A percentile compares a stretch with the other conserved stretches of the same genome.
Evolutionary conservation across 2,888 invertebrate genomes (phyloP).

Genomic region (Luperina nickerlii): DNA sequence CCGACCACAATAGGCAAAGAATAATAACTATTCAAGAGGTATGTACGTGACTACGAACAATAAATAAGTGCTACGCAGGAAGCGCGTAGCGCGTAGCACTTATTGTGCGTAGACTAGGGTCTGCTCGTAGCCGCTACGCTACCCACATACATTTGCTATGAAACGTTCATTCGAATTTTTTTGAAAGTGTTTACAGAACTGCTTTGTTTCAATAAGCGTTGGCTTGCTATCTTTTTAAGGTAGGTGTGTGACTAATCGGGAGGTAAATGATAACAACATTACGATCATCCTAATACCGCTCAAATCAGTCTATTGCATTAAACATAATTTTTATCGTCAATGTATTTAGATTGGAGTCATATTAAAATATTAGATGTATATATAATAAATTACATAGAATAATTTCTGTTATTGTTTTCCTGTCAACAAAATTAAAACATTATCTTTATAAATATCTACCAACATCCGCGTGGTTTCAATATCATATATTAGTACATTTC

Average conservation of each 20-base stretch:
- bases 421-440: background rate
- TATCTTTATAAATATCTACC: background rate
- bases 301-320: constrained; percentile 9
- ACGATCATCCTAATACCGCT: background rate
- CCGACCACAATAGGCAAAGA: constrained; percentile 12
- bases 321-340: background rate
- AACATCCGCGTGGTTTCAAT: background rate
- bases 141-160: constrained; percentile 13
- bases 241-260: background rate
- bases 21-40: background rate
- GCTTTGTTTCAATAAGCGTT: background rate
- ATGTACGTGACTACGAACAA: constrained; percentile 5
- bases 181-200: background rate
- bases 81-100: constrained; percentile 17
- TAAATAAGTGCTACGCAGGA: constrained; percentile 16
- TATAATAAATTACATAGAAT: background rate
- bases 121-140: constrained; percentile 5
- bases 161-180: background rate
- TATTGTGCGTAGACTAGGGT: constrained; percentile 7
- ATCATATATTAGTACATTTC: background rate
- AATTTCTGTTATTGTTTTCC: constrained; percentile 5
- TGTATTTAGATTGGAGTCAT: background rate
- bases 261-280: background rate
- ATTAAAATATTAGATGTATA: background rate
- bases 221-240: background rate